Conservation (phyloP, 1,140 invertebrate genomes). For the Chelonus insularis region DNA sequence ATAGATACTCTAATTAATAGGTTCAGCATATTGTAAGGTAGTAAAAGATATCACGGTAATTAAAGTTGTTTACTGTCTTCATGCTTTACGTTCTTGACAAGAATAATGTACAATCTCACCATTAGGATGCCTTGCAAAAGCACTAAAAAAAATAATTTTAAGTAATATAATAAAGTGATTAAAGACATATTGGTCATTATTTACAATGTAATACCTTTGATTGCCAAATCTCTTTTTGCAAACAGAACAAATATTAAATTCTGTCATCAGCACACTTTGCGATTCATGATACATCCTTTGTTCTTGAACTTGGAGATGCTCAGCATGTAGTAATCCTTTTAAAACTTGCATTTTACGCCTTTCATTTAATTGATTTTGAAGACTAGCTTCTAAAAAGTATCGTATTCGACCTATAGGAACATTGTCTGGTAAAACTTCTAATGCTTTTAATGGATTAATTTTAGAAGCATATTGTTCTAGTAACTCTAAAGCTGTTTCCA, state of each 20-base stretch:
- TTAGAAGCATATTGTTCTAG: constrained; percentile 80
- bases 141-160: constrained; percentile 65
- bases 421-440: constrained; percentile 75
- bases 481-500: constrained; percentile 76
- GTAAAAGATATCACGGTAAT: neutral
- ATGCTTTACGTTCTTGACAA: constrained; percentile 65
- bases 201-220: constrained; percentile 68
- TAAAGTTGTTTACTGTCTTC: constrained; percentile 26
- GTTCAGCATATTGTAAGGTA: constrained; percentile 8
- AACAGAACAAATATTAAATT: constrained; percentile 84
- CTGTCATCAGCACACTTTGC: constrained; percentile 79
- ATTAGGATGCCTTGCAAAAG: constrained; percentile 89
- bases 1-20: too few relatives aligned
- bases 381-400: constrained; percentile 75
- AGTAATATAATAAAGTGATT: too few relatives aligned
- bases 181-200: too few relatives aligned
- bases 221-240: constrained; percentile 92
- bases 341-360: constrained; percentile 75
- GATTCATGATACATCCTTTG: constrained; percentile 78
- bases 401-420: constrained; percentile 74
- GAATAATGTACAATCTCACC: constrained; percentile 92
- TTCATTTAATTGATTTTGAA: constrained; percentile 74
- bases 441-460: constrained; percentile 77
- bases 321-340: constrained; percentile 80
- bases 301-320: constrained; percentile 79